Conservation (phyloP, 2,797 vertebrate genomes). For the Antrozous pallidus region DNA sequence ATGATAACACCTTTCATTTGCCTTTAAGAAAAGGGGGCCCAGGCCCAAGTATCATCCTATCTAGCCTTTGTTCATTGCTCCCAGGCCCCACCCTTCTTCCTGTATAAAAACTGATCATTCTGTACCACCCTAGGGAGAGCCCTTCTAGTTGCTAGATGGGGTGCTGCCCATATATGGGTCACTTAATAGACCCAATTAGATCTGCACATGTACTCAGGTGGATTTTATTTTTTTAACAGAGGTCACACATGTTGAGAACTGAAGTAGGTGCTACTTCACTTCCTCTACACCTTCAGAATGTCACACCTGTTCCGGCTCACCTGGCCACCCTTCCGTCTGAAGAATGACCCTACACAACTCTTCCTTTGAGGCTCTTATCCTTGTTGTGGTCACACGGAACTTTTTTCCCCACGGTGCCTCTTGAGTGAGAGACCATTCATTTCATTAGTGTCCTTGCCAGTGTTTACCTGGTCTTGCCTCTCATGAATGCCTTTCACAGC, state of each 20-base stretch:
- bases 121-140: not conserved
- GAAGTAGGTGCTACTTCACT: not conserved
- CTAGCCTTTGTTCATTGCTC: not conserved
- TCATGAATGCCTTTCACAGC: accelerated
- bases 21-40: not conserved
- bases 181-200: not conserved
- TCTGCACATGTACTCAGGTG: not conserved
- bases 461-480: not conserved
- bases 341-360: not conserved
- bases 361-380: not conserved
- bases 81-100: not conserved
- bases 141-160: not conserved
- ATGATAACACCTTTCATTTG: not conserved
- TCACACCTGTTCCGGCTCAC: not conserved
- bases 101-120: not conserved
- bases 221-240: not conserved
- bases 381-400: not conserved
- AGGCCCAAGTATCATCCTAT: not conserved
- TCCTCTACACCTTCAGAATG: not conserved
- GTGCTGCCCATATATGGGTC: not conserved
- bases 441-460: accelerated
- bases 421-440: not conserved
- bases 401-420: not conserved
- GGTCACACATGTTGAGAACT: accelerated
- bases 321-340: not conserved